Base-by-base conservation (phyloP, 2,888 invertebrate genomes). In the Cyclophora albipunctata region DNA sequence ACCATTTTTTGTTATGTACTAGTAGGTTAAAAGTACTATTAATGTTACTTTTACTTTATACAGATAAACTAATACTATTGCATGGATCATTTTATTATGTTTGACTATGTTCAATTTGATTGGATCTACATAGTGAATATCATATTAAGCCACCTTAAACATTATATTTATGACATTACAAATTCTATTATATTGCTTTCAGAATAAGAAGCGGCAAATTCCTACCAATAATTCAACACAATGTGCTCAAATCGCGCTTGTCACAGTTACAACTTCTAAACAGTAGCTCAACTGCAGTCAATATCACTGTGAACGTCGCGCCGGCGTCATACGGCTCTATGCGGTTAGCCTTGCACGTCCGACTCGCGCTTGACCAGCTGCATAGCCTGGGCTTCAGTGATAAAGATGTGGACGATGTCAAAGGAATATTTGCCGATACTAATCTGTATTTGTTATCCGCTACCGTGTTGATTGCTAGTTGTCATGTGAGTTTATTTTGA, bases 361-460 rank as follows among this genome's bases (percentile, higher is more conserved):
- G 95, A 60, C 86, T 92, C 33, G 93, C 95, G 0, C 90, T 96
- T 62, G 87, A 91, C 20, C 92, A 92, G 47, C 90, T 97, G 63
- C 84, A 91, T 46, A 72, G 84, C n/a, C 82, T 96, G 48, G 97
- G 98, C 4, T 98, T 99, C 70, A 93, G 94, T 41, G 93, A 94
- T 53, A 98, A 98, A 75, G 98, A 99, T 84, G 90, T 98, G 40
- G 99, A 99, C 82, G 98, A 99, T 88, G 94, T 98, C 0, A 98
- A 98, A 80, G 95, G 96, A 47, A 95, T 99, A 64, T 98, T 99
- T 82, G 95, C 96, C 0, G 98, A 98, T 70, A 98, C 98, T 0
- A 98, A 98, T 78, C 90, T 98, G 43, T 97, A 96, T 77, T 90
- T 99, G 52, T 84, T 99, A 44, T 94, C 96, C 62, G 92, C 95